Evolutionary conservation across 2,888 invertebrate genomes (phyloP), one percentile per base, ranked within the genome.

Genomic region (Andrena camellia): DNA sequence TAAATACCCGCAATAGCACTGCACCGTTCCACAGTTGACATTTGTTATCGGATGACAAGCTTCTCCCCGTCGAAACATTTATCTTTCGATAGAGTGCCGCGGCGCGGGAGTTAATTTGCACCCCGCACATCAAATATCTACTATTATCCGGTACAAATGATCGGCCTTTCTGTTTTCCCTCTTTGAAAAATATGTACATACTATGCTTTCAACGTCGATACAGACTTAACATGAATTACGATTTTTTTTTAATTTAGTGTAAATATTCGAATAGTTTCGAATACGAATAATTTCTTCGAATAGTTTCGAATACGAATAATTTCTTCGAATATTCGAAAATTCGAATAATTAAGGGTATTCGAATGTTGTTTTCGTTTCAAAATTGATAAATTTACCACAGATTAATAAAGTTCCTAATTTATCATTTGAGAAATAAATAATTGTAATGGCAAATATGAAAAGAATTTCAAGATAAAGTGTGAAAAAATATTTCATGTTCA

Each of bases 31-130:
- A 81, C 85, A 63, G 54, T 78, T 88, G 88, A 87, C 86, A 88
- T 88, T 88, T 83, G 88, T 88, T 88, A 88, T 88, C 88, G 82
- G 81, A 86, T 81, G 84, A 88, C 87, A 87, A 88, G 86, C 82
- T 80, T 84, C 80, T 78, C 85, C 82, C 78, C 72, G 82, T 83
- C 74, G 88, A 84, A 84, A 82, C 87, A 88, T 88, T 88, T 86
- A 88, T 88, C 87, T 88, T 81, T 84, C 77, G 77, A 67, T 64
- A 67, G 69, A 81, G 80, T 48, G 71, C 67, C 67, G 67, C 72
- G 74, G 57, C 54, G 77, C 71, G 42, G 81, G 78, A 77, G 81
- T 87, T 87, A 75, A 86, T 88, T 85, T 80, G 77, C 72, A 69
- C 67, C 23, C 64, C 74, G 63, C 71, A 35, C 63, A 76, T 78